phyloP scores from a whole-genome alignment of 2,113 vertebrate genomes.

The Salminus brasiliensis region DNA sequence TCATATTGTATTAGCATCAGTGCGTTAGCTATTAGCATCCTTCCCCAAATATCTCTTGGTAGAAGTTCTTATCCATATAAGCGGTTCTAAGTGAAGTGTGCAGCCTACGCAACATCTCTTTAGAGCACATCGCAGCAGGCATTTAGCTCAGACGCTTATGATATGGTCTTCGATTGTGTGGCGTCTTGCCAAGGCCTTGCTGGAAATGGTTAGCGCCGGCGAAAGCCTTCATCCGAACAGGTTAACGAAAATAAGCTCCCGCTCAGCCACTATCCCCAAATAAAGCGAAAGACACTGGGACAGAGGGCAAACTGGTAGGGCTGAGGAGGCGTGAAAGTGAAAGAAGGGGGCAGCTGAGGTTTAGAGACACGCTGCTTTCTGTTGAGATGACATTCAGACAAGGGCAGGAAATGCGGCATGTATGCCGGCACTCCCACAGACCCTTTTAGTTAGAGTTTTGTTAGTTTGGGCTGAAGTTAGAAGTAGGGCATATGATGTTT shows the following conservation, averaged over 20 bases:
- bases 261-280: conserved; percentile 70
- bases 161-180: conserved; percentile 73
- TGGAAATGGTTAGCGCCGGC: conserved; percentile 69
- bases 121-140: too few relatives aligned
- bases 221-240: conserved; percentile 65
- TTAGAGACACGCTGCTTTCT: conserved; percentile 21
- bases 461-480: neutral
- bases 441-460: conserved; percentile 11
- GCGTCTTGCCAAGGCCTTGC: conserved; percentile 70
- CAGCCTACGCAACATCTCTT: conserved; percentile 24
- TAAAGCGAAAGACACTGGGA: conserved; percentile 69
- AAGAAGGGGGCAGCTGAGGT: conserved; percentile 38
- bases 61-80: conserved; percentile 19
- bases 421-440: conserved; percentile 11
- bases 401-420: conserved; percentile 24
- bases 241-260: conserved; percentile 70
- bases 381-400: conserved; percentile 28
- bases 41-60: conserved; percentile 6
- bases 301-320: conserved; percentile 59
- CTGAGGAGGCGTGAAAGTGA: conserved; percentile 57
- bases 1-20: neutral
- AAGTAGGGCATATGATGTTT: conserved; percentile 19
- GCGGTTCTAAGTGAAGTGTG: conserved; percentile 30
- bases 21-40: neutral
- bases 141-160: conserved; percentile 54